These are phyloP conservation scores for Alligator sinensis DNA, from an alignment of 2,113 vertebrate genomes.

Conservation along the genomic window DNA sequence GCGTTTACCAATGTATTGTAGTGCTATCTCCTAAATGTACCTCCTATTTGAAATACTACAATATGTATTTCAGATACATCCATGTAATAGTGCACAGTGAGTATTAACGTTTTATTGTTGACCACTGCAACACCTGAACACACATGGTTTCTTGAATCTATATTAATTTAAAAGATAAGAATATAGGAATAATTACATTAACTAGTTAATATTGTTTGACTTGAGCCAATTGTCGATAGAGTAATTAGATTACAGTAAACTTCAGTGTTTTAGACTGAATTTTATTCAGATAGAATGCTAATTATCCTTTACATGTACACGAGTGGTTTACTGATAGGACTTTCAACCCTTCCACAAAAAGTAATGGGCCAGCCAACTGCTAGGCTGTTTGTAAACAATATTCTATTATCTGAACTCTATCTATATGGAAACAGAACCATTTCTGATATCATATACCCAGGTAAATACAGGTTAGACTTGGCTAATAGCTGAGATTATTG, in stretches of 20 bases:
- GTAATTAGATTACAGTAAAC: background rate
- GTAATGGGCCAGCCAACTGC: background rate
- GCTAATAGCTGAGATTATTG: background rate
- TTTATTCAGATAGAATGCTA: background rate
- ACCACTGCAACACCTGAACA: rapidly evolving
- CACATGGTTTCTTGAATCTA: background rate
- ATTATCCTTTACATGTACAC: background rate
- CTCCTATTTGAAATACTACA: background rate
- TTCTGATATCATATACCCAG: background rate
- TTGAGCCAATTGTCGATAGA: background rate
- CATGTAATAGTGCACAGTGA: background rate
- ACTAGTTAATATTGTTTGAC: background rate
- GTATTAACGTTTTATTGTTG: background rate
- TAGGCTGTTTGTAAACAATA: background rate
- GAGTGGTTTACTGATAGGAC: background rate
- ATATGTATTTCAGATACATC: background rate
- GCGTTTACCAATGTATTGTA: background rate
- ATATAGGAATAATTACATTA: background rate
- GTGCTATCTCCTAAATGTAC: background rate
- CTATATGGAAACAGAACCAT: background rate
- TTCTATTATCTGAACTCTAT: background rate
- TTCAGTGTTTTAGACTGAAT: background rate
- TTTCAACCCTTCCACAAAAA: background rate
- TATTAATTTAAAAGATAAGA: background rate
- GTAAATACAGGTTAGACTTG: background rate